Base-by-base conservation (phyloP, 2,888 invertebrate species). In the Sepioteuthis lessoniana region DNA sequence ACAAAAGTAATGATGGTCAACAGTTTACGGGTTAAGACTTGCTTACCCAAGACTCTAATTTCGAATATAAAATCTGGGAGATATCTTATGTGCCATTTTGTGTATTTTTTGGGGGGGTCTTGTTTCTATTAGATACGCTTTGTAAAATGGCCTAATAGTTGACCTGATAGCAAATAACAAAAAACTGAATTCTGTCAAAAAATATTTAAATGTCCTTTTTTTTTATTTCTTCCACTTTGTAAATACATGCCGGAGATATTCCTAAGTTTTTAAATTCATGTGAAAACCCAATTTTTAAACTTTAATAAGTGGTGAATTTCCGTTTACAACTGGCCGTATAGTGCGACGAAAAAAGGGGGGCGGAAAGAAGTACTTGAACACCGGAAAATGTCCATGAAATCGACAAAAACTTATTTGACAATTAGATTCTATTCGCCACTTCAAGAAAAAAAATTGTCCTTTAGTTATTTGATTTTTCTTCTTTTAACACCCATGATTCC, bases 361-460 rank as follows among this genome's bases (percentile, higher is more conserved):
- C 76, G 76, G 76, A 76, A 76, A 76, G n/a, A 76, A 76, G 13
- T 76, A 76, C 76, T 76, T 76, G 76, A 76, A 76, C n/a, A 76
- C 76, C 76, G 76, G 76, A 76, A 76, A 76, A 76, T 35, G n/a
- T 76, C 19, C 2, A 60, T 60, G 60, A 60, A 60, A 60, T 60
- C 60, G 31, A 60, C 60, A 60, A 47, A n/a, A 47, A 47, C 31
- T 60, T 60, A 28, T 60, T 60, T 31, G 31, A 60, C 60, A 60
- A 60, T 76, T 76, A n/a, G n/a, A n/a, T 76, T 76, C 76, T 76
- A n/a, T 76, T n/a, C 76, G n/a, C 16, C 13, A 16, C n/a, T 76
- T 35, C 10, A 8, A 76, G n/a, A 31, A 55, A 19, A 5, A 25
- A 5, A 28, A 0, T 1, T 55, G 5, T 21, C 21, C 1, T 55